phyloP scores from a whole-genome alignment of 2,797 vertebrate species.

The Chiloscyllium punctatum region DNA sequence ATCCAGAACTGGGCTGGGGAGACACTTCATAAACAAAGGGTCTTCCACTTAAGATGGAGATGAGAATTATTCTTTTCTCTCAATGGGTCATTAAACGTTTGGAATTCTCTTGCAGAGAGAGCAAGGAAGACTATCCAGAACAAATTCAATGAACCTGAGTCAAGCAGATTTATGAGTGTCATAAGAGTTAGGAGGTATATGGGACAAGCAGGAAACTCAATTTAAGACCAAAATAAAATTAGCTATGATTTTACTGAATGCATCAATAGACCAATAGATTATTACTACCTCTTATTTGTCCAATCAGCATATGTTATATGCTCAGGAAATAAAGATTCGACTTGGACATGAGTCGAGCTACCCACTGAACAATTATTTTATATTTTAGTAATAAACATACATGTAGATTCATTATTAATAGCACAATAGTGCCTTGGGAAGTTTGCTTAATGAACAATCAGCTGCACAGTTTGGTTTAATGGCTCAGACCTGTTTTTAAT shows the following conservation, averaged over 20 bases:
- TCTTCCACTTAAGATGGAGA: not conserved
- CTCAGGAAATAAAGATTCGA: not conserved
- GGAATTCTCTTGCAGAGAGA: not conserved
- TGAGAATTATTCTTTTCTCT: not conserved
- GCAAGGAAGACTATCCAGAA: not conserved
- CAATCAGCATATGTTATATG: not conserved
- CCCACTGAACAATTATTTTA: not conserved
- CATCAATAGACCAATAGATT: not conserved
- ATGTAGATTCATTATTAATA: not conserved
- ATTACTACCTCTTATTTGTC: not conserved
- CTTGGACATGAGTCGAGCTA: not conserved
- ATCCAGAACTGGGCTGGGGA: not conserved
- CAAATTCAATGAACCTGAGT: not conserved
- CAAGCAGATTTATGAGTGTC: not conserved
- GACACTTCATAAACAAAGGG: not conserved
- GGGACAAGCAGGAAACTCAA: not conserved
- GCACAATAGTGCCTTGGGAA: not conserved
- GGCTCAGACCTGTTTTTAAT: not conserved
- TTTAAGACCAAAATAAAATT: not conserved
- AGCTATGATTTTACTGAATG: not conserved
- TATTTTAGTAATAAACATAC: not conserved
- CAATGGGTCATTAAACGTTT: not conserved
- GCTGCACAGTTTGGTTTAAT: not conserved
- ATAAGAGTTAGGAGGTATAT: not conserved
- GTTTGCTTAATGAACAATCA: not conserved